Percentiles rank a stretch among this genome's conserved stretches.
phyloP scores from a whole-genome alignment of 64 coral and sea anemone genomes.

The Exaiptasia diaphana region DNA sequence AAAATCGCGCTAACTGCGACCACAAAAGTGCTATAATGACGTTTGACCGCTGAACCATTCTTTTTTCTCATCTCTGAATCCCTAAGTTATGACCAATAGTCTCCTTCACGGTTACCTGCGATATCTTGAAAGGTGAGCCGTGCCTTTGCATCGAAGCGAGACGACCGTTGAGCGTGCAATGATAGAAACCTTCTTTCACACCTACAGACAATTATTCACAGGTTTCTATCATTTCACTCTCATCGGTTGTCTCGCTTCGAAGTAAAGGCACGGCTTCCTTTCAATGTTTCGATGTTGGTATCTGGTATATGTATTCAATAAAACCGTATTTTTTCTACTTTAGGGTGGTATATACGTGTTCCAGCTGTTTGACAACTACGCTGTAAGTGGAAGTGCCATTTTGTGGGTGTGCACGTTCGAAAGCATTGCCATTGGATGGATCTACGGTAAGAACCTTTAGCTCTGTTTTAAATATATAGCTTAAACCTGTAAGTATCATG shows the following conservation, averaged over 20 bases:
- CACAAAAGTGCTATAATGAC: no score
- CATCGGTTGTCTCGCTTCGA: not conserved
- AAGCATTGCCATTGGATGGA: conserved; percentile 60
- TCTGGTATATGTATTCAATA: not conserved
- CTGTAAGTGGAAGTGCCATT: conserved; percentile 56
- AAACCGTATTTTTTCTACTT: not conserved
- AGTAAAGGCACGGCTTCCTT: not conserved
- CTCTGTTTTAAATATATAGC: no score
- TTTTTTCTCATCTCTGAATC: no score
- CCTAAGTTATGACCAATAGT: no score
- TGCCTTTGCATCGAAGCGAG: no score
- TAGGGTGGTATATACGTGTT: conserved; percentile 71
- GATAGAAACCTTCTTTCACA: not conserved
- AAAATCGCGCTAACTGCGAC: no score
- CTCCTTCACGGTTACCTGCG: no score
- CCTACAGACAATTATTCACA: not conserved
- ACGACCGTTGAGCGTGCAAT: no score
- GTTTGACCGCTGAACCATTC: no score
- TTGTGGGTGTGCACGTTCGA: conserved; percentile 50
- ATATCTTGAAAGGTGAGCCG: no score
- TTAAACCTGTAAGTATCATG: no score
- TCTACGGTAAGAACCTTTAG: conserved; percentile 37
- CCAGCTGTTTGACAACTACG: conserved; percentile 58
- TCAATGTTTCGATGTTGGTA: not conserved
- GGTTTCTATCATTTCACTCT: not conserved